Conservation (phyloP, 2,888 invertebrate genomes). For the Muscina levida region DNA sequence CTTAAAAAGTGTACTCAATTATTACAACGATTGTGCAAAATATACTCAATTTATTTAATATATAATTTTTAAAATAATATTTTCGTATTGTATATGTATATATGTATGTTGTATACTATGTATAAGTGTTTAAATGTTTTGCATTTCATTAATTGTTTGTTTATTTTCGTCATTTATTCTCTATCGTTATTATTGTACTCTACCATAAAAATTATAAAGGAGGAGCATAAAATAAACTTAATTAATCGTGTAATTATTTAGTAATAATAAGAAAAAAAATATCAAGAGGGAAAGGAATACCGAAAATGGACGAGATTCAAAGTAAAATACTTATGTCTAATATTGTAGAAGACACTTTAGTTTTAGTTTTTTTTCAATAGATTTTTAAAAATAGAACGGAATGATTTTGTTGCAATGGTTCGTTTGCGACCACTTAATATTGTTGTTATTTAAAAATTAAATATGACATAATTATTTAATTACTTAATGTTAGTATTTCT, state of each 20-base stretch:
- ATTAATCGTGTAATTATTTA: slow-evolving; percentile 33
- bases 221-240: slow-evolving; percentile 41
- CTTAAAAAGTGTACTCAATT: slow-evolving; percentile 47
- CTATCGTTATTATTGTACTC: slow-evolving; percentile 51
- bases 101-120: slow-evolving; percentile 42
- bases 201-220: slow-evolving; percentile 34
- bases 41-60: slow-evolving; percentile 25
- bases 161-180: slow-evolving; percentile 14
- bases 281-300: slow-evolving; percentile 25
- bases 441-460: neutral
- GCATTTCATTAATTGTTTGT: slow-evolving; percentile 8
- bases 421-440: neutral
- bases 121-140: slow-evolving; percentile 28
- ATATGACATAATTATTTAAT: too few species aligned
- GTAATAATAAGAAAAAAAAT: slow-evolving; percentile 12
- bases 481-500: too few species aligned
- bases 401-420: slow-evolving; percentile 31
- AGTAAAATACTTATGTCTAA: neutral
- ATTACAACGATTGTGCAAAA: slow-evolving; percentile 61
- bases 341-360: neutral
- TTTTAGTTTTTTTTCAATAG: neutral
- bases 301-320: slow-evolving; percentile 38
- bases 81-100: neutral
- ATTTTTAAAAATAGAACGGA: slow-evolving; percentile 35
- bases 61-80: neutral